Conservation (phyloP, 1,140 invertebrate species). For the Drosophila trapezifrons region DNA sequence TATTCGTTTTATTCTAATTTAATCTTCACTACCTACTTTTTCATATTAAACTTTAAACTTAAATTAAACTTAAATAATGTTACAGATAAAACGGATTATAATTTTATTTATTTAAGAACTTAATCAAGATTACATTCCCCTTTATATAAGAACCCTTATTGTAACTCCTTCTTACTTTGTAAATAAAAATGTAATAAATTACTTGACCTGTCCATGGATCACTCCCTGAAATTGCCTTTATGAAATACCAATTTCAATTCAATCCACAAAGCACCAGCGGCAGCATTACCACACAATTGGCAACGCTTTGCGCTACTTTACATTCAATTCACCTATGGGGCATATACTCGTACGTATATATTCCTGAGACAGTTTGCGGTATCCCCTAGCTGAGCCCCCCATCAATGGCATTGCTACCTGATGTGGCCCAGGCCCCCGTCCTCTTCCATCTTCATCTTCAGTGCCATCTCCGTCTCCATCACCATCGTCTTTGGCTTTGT, state of each 20-base stretch:
- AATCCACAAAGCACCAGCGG: conserved; percentile 21
- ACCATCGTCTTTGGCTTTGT: conserved; percentile 43
- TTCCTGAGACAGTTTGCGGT: conserved; percentile 34
- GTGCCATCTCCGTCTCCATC: conserved; percentile 6
- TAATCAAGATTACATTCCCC: too few species aligned
- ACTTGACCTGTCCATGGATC: conserved; percentile 16
- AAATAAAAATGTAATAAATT: neutral
- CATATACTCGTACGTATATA: conserved; percentile 28
- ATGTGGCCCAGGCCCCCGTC: neutral
- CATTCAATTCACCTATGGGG: conserved; percentile 42
- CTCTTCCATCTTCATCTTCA: conserved; percentile 27
- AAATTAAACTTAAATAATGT: too few species aligned
- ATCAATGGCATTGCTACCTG: conserved; percentile 4
- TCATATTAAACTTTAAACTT: too few species aligned
- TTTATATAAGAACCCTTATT: too few species aligned
- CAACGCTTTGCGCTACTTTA: conserved; percentile 43
- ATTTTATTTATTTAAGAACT: too few species aligned
- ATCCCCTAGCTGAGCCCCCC: conserved; percentile 26
- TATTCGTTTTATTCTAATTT: conserved; percentile 10
- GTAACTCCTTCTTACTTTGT: neutral
- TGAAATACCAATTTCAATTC: conserved; percentile 45
- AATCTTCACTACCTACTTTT: too few species aligned
- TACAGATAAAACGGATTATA: too few species aligned
- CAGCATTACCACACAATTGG: conserved; percentile 43
- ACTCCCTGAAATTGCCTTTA: conserved; percentile 27